Evolutionary conservation across 2,797 vertebrate species (phyloP).

Genomic region (Pseudochromis fuscus): DNA sequence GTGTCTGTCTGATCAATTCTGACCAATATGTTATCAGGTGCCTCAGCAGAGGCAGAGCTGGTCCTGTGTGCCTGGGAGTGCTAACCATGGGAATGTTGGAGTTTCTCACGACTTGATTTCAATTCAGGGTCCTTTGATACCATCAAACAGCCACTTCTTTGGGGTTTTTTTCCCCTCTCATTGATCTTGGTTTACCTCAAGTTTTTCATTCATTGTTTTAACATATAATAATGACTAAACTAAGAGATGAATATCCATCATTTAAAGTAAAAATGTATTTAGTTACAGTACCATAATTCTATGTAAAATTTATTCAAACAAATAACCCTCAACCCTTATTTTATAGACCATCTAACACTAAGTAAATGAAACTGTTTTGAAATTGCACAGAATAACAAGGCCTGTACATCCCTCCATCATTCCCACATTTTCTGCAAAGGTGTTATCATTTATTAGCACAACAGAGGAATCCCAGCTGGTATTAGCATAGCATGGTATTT

Average conservation of each 20-base stretch:
- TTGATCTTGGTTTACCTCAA: not conserved
- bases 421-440: not conserved
- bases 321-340: too few species aligned
- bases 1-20: constrained; percentile 51
- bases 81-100: constrained; percentile 9
- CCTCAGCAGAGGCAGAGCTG: constrained; percentile 39
- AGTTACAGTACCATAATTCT: not conserved
- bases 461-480: not conserved
- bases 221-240: too few species aligned
- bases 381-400: not conserved
- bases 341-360: too few species aligned
- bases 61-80: not conserved
- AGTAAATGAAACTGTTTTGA: too few species aligned
- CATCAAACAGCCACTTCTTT: not conserved
- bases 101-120: constrained; percentile 34
- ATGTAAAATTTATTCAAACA: too few species aligned
- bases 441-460: constrained; percentile 19
- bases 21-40: constrained; percentile 48
- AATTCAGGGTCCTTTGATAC: constrained; percentile 14
- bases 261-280: not conserved
- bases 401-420: not conserved
- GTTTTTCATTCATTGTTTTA: not conserved
- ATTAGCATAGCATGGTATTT: constrained; percentile 3
- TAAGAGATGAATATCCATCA: too few species aligned
- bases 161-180: too few species aligned